Evolutionary conservation across 2,113 vertebrate genomes (phyloP), one percentile per base, ranked within the genome.

Genomic region (Tenebrosternarchus preto): DNA sequence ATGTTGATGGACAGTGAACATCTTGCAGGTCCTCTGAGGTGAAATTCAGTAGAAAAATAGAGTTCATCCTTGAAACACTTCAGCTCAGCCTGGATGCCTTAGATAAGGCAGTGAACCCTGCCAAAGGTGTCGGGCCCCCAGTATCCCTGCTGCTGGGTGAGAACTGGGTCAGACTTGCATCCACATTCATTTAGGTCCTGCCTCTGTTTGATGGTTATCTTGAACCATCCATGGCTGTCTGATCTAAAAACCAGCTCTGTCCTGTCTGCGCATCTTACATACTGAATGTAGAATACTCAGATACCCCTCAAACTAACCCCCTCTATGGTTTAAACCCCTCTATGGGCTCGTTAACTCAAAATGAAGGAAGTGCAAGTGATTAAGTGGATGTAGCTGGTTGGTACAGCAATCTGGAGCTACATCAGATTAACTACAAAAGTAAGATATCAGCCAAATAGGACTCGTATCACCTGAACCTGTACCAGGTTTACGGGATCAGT

Each of bases 1-100:
- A 55, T 43, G 64, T 56, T 83, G 82, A 83, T 20, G 64, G 82
- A 83, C 72, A 80, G 72, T 39, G 64, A 39, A 79, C 82, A 83
- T 83, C 55, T 75, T 76, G 50, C 36, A 57, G 50, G 46, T 53
- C 39, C 31, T 75, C 71, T 8, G 68, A 76, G 22, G 50, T 80
- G 68, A 16, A 72, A 3, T 9, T 73, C 56, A 33, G 15, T 64
- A 61, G 39, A 73, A 22, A 31, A 72, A 72, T 78, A 24, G 27
- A 59, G 31, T 25, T 57, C 15, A 56, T 50, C 16, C 25, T 12
- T 2, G 69, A 46, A 11, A 4, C 39, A 46, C 8, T 9, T 46
- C 8, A 11, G 11, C 39, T 3, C 36, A 36, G 36, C 3, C 36
- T 43, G 39, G 12, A 7, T 36, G 8, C 2, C 15, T 9, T 15